phyloP scores from a whole-genome alignment of 2,888 invertebrate genomes.

The Petrolisthes cinctipes region DNA sequence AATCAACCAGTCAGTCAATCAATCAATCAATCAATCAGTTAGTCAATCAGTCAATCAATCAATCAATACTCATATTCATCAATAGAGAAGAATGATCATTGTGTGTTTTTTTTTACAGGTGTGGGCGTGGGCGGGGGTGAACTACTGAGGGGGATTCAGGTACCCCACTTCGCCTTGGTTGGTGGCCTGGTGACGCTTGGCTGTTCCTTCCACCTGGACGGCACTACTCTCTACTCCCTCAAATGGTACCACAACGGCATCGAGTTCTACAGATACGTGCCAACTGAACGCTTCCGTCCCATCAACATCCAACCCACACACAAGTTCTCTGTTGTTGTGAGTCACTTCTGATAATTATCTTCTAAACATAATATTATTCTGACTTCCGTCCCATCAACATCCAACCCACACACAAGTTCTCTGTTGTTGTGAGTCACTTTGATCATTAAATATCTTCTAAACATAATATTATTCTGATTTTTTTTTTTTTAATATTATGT shows the following conservation, averaged over 20 bases:
- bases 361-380: too few species aligned
- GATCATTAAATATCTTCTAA: too few species aligned
- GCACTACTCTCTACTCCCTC: conserved; percentile 58
- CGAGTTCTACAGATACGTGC: conserved; percentile 63
- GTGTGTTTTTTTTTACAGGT: too few species aligned
- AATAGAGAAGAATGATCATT: too few species aligned
- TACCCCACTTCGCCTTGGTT: conserved; percentile 60
- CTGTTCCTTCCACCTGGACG: conserved; percentile 54
- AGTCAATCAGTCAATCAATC: too few species aligned
- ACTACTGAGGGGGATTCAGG: conserved; percentile 45
- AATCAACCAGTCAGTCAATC: too few species aligned
- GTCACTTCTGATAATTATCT: too few species aligned
- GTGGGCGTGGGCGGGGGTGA: conserved; percentile 13
- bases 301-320: conserved; percentile 55
- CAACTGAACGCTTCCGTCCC: conserved; percentile 47
- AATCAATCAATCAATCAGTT: too few species aligned
- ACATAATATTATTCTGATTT: too few species aligned
- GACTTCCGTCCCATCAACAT: conserved; percentile 50
- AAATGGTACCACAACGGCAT: conserved; percentile 63
- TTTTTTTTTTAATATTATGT: too few species aligned
- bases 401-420: conserved; percentile 49
- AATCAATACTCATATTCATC: too few species aligned
- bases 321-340: conserved; percentile 41
- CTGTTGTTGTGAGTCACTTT: conserved; percentile 30
- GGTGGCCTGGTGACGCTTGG: conserved; percentile 54